Conservation (phyloP, 2,797 vertebrate species). For the Parauchenoglanis ngamensis region DNA sequence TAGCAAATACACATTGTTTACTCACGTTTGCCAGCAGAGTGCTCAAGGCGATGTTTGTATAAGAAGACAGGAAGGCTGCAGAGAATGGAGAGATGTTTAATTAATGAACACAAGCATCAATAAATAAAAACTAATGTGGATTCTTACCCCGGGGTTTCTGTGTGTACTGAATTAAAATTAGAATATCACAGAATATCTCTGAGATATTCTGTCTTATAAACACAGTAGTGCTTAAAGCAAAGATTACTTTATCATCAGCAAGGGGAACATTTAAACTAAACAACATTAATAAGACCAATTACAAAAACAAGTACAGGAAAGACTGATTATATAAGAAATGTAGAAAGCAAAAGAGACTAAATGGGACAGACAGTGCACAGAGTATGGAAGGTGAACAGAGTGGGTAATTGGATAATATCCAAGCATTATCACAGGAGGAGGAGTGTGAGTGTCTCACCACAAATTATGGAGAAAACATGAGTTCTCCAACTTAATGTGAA, state of each 20-base stretch:
- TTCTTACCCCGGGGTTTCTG: not conserved
- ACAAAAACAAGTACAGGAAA: not conserved
- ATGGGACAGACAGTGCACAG: not conserved
- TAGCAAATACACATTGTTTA: not conserved
- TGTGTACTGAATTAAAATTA: not conserved
- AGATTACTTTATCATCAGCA: not conserved
- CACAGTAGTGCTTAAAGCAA: not conserved
- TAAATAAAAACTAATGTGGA: not conserved
- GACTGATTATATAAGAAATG: not conserved
- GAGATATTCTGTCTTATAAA: not conserved
- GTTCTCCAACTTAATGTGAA: slow-evolving; percentile 75
- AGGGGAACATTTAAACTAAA: not conserved
- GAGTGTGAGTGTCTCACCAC: slow-evolving; percentile 63
- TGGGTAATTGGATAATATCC: no score
- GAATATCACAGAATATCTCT: not conserved
- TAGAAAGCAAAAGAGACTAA: not conserved
- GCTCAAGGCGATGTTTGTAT: slow-evolving; percentile 72
- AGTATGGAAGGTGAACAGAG: not conserved
- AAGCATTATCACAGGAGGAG: not conserved
- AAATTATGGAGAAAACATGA: slow-evolving; percentile 70
- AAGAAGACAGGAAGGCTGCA: slow-evolving; percentile 74
- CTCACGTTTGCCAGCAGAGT: slow-evolving; percentile 75
- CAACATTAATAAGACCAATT: not conserved
- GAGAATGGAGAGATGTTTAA: not conserved
- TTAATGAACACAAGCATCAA: not conserved